A percentile compares a stretch with the other conserved stretches of the same genome.
Conservation (phyloP, 2,797 vertebrate genomes). For the Fistularia commersonii region DNA sequence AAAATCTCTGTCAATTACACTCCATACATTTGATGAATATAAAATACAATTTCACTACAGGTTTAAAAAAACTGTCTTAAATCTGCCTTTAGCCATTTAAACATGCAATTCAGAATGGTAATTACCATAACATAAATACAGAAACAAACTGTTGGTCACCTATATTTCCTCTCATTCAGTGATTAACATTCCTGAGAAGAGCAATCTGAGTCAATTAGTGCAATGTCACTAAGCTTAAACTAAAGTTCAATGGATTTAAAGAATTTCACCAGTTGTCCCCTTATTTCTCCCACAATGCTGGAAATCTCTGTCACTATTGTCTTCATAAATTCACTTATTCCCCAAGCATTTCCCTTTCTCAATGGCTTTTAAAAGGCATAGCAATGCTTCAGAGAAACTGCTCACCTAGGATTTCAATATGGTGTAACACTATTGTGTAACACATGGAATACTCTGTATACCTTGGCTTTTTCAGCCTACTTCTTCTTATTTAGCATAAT, state of each 20-base stretch:
- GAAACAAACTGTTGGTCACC: too few relatives aligned
- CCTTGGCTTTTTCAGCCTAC: not conserved
- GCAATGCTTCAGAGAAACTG: not conserved
- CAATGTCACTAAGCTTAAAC: not conserved
- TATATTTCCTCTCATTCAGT: too few relatives aligned
- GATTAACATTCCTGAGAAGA: not conserved
- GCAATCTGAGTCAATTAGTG: not conserved
- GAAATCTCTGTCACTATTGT: constrained; percentile 3
- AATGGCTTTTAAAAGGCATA: not conserved
- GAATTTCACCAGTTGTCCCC: constrained; percentile 4
- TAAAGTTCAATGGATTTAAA: not conserved
- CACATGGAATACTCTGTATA: not conserved
- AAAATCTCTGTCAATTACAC: too few relatives aligned
- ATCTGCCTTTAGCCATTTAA: too few relatives aligned
- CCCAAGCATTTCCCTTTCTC: not conserved
- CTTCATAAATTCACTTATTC: not conserved
- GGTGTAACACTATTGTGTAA: constrained; percentile 4
- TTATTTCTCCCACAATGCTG: constrained; percentile 1
- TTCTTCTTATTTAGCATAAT: constrained; percentile 6
- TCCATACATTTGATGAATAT: too few relatives aligned
- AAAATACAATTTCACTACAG: too few relatives aligned
- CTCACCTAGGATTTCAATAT: constrained; percentile 10
- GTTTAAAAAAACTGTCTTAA: too few relatives aligned
- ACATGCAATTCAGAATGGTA: too few relatives aligned
- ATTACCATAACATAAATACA: too few relatives aligned